A percentile compares a stretch with the other conserved stretches of the same genome.
Conservation (phyloP, 2,888 invertebrate genomes). For the Lymantria monacha region DNA sequence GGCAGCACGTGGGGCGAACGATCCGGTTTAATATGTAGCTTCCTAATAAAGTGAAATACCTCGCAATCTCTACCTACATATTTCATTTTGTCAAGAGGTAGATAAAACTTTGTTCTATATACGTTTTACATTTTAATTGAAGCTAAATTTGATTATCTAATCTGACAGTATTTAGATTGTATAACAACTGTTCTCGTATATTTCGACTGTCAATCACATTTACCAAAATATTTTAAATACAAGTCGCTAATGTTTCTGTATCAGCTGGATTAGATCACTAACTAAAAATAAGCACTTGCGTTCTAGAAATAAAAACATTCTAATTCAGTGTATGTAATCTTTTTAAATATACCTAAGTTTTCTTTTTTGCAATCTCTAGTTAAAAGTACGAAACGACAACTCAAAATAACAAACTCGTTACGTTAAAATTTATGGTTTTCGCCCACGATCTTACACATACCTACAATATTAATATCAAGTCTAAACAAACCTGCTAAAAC, state of each 20-base stretch:
- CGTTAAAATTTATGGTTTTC: conserved; percentile 10
- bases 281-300: neutral
- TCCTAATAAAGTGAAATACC: conserved; percentile 70
- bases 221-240: neutral
- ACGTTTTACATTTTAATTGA: conserved; percentile 8
- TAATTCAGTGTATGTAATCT: neutral
- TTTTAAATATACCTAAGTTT: neutral
- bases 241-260: neutral
- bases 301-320: neutral
- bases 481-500: conserved; percentile 38
- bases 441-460: conserved; percentile 8
- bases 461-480: conserved; percentile 11
- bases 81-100: conserved; percentile 40
- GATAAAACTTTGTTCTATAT: conserved; percentile 39
- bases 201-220: neutral
- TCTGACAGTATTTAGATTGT: neutral
- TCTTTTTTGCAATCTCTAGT: neutral
- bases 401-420: conserved; percentile 4
- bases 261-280: neutral
- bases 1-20: conserved; percentile 53
- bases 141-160: neutral
- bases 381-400: neutral
- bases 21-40: conserved; percentile 66
- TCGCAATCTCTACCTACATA: conserved; percentile 31
- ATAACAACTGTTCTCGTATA: neutral